Base-by-base conservation (phyloP, 2,888 invertebrate species). In the Thecophora atra region DNA sequence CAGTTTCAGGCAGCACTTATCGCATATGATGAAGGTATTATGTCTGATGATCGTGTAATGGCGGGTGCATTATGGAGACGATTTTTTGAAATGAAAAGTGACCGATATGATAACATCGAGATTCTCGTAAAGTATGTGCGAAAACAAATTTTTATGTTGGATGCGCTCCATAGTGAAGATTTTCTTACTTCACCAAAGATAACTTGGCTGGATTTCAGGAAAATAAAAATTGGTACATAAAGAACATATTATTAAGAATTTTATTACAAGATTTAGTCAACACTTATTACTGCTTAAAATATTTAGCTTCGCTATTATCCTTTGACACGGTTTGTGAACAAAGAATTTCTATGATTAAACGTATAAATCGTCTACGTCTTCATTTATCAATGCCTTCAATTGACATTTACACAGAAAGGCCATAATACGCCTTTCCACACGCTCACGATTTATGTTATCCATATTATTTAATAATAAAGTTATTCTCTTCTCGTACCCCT, bases 41-140 rank as follows among this genome's bases (percentile, higher is more conserved):
- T 91, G 78, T 88, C 89, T 17, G 91, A 93, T 81, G 97, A 97
- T 82, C 90, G 88, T 79, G 88, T 92, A 7, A 84, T 97, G 76
- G 96, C 97, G 42, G 91, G 91, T 26, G 94, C 96, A 0, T 79
- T 97, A 17, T 97, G 97, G 97, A 89, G 94, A 77, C 89, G 94
- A 76, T 91, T 97, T 82, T 94, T 94, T 79, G 90, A 90, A 77
- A 88, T 89, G 78, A 87, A 90, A 54, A 89, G 91, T 79, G 88
- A 90, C n/a, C 89, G 92, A 79, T 90, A 91, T 17, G 88, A 89
- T 76, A 82, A 90, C 73, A 80, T 97, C 73, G 95, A 94, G 80
- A 88, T 86, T 69, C 85, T 96, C 79, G 90, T 96, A 0, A 89
- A 89, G 81, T 95, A 94, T 81, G 89, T 96, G 67, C 89, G 96